Conservation (phyloP, 1,140 invertebrate species). For the Pemphigus obesinymphae region DNA sequence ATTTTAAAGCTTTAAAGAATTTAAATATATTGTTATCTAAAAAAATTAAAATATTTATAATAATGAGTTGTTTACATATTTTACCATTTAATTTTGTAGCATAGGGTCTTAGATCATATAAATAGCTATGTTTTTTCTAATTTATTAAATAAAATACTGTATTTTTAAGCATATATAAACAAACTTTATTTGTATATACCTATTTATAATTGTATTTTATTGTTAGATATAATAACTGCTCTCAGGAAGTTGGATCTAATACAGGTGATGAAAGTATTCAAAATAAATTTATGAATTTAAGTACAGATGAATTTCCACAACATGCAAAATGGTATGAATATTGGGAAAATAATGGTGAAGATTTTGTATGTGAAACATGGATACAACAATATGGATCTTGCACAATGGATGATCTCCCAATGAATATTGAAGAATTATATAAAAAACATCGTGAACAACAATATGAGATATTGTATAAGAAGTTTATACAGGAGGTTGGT, state of each 20-base stretch:
- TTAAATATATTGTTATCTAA: too few relatives aligned
- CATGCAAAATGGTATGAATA: constrained; percentile 15
- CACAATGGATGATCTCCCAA: neutral
- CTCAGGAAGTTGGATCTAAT: neutral
- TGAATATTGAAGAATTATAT: neutral
- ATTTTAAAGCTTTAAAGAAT: too few relatives aligned
- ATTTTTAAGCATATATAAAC: too few relatives aligned
- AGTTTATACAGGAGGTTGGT: neutral
- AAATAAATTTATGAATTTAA: neutral
- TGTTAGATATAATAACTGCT: neutral
- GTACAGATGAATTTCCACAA: neutral
- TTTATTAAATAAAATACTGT: too few relatives aligned
- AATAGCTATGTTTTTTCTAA: too few relatives aligned
- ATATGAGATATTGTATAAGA: constrained; percentile 17
- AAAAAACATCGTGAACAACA: neutral
- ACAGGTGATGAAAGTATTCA: neutral
- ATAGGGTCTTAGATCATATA: too few relatives aligned
- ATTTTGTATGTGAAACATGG: constrained; percentile 27
- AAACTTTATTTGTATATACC: too few relatives aligned
- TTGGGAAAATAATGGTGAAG: constrained; percentile 11
- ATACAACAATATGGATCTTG: neutral
- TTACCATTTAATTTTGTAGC: too few relatives aligned
- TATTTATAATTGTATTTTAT: neutral
- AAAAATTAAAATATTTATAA: too few relatives aligned
- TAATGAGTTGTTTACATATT: too few relatives aligned